A percentile compares a stretch with the other conserved stretches of the same genome.
Conservation (phyloP, 35 echinoderm and acorn worm genomes). For the Lytechinus variegatus region DNA sequence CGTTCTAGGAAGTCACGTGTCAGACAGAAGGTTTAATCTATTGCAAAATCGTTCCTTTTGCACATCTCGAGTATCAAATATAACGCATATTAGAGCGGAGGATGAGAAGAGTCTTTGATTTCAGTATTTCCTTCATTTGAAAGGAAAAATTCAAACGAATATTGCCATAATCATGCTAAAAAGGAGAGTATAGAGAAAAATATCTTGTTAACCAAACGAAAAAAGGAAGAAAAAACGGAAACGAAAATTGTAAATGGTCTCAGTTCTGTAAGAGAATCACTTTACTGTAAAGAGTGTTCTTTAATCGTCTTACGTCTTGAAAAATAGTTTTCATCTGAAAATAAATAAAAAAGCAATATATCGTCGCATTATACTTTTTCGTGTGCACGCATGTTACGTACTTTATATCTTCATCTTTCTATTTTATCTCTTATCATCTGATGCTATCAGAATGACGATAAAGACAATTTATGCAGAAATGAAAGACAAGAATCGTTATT, state of each 20-base stretch:
- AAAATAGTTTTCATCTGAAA: too few species aligned
- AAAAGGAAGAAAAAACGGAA: background rate
- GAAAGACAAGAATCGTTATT: background rate
- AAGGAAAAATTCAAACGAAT: too few species aligned
- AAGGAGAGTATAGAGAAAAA: background rate
- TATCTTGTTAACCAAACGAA: too few species aligned
- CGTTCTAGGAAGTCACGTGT: background rate
- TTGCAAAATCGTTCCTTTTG: background rate
- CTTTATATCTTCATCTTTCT: background rate
- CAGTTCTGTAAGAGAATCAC: too few species aligned
- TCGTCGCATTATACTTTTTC: too few species aligned
- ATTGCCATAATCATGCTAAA: background rate
- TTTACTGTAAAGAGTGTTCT: too few species aligned
- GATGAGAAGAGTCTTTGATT: too few species aligned
- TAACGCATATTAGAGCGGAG: background rate
- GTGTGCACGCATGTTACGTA: background rate
- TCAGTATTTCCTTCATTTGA: too few species aligned
- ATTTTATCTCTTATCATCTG: background rate
- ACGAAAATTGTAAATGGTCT: too few species aligned
- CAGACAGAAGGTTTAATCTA: background rate
- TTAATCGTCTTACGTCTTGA: too few species aligned
- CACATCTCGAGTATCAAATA: background rate
- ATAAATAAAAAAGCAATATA: too few species aligned
- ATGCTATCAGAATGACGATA: background rate
- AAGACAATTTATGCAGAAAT: background rate